Evolutionary conservation across 2,888 invertebrate genomes (phyloP).

Genomic region (Drosophila paranaensis): DNA sequence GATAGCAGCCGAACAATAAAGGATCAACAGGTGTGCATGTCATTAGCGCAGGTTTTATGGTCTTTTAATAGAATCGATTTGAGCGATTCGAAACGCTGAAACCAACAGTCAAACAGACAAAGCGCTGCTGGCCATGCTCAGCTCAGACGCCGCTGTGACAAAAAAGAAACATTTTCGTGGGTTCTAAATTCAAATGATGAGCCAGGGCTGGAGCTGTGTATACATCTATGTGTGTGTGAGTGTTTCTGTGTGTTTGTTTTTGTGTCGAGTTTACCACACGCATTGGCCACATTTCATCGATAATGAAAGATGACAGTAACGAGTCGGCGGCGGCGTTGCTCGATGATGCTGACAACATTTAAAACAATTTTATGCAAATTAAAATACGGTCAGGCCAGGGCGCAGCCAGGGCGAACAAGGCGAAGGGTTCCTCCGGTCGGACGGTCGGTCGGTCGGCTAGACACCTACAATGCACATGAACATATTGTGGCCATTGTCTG

Average conservation of each 20-base stretch:
- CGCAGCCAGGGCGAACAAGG: slow-evolving; percentile 36
- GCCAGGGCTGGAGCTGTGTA: slow-evolving; percentile 5
- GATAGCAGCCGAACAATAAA: slow-evolving; percentile 54
- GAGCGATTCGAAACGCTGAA: slow-evolving; percentile 19
- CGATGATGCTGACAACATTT: slow-evolving; percentile 75
- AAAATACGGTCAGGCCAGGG: slow-evolving; percentile 64
- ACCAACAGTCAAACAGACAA: slow-evolving; percentile 46
- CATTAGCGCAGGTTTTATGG: slow-evolving; percentile 74
- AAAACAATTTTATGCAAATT: slow-evolving; percentile 81
- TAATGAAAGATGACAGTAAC: slow-evolving; percentile 84
- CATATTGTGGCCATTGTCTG: slow-evolving; percentile 20
- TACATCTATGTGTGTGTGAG: slow-evolving; percentile 3
- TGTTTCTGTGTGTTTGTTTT: background rate
- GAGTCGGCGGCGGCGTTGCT: slow-evolving; percentile 54
- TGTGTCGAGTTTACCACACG: slow-evolving; percentile 63
- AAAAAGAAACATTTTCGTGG: slow-evolving; percentile 46
- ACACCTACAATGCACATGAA: slow-evolving; percentile 53
- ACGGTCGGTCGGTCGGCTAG: slow-evolving; percentile 18
- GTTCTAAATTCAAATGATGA: slow-evolving; percentile 69
- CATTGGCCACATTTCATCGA: slow-evolving; percentile 78
- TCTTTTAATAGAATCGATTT: slow-evolving; percentile 73
- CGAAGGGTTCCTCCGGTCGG: slow-evolving; percentile 18
- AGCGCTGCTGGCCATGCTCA: slow-evolving; percentile 57
- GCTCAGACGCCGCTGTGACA: slow-evolving; percentile 31
- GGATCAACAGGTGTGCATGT: slow-evolving; percentile 79